Evolutionary conservation across 2,113 vertebrate species (phyloP), one percentile per base, ranked within the genome.

Genomic region (Tauraco erythrolophus): DNA sequence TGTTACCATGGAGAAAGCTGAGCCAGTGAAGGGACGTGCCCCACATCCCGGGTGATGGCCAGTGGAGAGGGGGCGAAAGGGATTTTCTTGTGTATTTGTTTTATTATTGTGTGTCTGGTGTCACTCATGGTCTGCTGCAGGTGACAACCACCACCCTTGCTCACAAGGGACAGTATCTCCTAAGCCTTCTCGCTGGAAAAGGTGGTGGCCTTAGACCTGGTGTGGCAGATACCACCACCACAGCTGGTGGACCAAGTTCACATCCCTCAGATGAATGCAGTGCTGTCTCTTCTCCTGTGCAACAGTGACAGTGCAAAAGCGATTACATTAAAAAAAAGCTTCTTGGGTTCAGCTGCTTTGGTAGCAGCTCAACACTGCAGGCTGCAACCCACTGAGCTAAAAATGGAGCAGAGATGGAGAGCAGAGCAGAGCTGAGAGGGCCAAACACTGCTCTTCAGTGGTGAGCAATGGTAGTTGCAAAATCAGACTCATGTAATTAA

Each of bases 1-100:
- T 70, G 95, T 95, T 92, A 48, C 93, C 86, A 79, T 94, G 95
- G 92, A 74, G 81, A 93, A 86, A 48, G 77, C 84, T 37, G 51
- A 94, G 93, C 60, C 62, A 50, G 72, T 2, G 0, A 64, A 74
- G 54, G 76, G 69, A 84, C 1, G 8, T 8, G 2, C 37, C 83
- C 78, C 6, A 2, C 33, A 3, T 41, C 79, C 83, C 10, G 4
- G 53, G 71, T 74, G 60, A 90, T 62, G 88, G 79, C 77, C 82
- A 64, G 43, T 0, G 0, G 23, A 46, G 89, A 54, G 31, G 24
- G 48, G 51, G 28, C 6, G 1, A 81, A 65, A 70, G 86, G 76
- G 65, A 14, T 83, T 81, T 78, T 88, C 75, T 91, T 22, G 31
- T 39, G 2, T 43, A 3, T 56, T 46, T 58, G 13, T 70, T 92